These are phyloP conservation scores for Eupithecia exiguata DNA, from an alignment of 2,888 invertebrate genomes.

Conservation along the genomic window DNA sequence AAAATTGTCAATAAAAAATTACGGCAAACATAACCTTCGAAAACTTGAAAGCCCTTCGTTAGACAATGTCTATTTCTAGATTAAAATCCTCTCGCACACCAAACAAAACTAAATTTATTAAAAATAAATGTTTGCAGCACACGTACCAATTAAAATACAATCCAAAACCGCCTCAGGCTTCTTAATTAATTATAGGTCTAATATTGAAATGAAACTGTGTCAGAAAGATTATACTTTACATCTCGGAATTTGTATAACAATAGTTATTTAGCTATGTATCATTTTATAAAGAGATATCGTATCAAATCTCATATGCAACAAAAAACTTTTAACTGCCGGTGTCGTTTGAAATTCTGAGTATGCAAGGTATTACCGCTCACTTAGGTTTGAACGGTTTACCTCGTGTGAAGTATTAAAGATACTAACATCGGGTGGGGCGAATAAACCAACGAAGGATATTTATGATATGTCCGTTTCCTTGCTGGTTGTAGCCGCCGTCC, in stretches of 20 bases:
- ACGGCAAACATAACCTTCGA: too few species aligned
- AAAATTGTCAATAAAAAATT: too few species aligned
- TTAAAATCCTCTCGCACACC: slow-evolving; percentile 3
- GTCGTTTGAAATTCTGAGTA: background rate
- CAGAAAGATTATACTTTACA: slow-evolving; percentile 16
- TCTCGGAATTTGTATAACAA: slow-evolving; percentile 25
- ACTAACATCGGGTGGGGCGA: too few species aligned
- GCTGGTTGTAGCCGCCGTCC: too few species aligned
- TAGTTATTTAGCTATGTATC: slow-evolving; percentile 22
- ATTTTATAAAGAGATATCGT: slow-evolving; percentile 11
- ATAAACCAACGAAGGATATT: too few species aligned
- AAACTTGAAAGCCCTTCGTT: background rate
- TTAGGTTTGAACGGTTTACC: too few species aligned
- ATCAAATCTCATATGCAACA: background rate
- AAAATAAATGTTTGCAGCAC: slow-evolving; percentile 39
- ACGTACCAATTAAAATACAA: slow-evolving; percentile 58
- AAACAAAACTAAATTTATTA: slow-evolving; percentile 14
- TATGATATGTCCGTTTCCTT: too few species aligned
- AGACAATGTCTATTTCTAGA: background rate
- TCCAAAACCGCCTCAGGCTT: slow-evolving; percentile 49
- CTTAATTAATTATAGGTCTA: slow-evolving; percentile 54
- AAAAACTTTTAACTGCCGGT: background rate
- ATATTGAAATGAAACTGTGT: slow-evolving; percentile 47
- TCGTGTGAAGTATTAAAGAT: too few species aligned
- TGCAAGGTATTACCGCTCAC: too few species aligned